Conservation (phyloP, 2,888 invertebrate genomes). For the Macropis europaea region DNA sequence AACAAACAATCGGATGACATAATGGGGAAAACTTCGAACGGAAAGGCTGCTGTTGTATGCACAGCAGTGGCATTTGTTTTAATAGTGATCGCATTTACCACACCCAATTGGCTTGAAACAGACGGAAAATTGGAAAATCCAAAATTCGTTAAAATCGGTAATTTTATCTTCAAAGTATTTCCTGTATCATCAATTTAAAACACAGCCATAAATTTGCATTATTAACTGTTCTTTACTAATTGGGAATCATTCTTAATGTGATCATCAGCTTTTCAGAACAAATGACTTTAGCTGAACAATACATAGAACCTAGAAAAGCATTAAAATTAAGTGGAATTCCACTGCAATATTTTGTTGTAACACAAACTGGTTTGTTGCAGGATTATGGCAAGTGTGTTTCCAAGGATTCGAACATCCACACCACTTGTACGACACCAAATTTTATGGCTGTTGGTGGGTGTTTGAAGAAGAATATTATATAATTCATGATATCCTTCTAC, state of each 20-base stretch:
- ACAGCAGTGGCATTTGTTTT: slow-evolving; percentile 91
- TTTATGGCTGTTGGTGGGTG: slow-evolving; percentile 97
- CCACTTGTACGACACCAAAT: slow-evolving; percentile 90
- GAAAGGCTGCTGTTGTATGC: slow-evolving; percentile 90
- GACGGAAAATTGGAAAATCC: slow-evolving; percentile 90
- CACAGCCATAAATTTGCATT: not conserved
- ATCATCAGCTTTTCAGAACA: no score
- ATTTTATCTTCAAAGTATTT: slow-evolving; percentile 77
- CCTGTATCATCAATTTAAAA: not conserved
- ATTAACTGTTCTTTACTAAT: not conserved
- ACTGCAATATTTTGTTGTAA: not conserved
- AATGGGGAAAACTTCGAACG: slow-evolving; percentile 86
- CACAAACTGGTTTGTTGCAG: slow-evolving; percentile 80
- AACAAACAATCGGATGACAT: not conserved
- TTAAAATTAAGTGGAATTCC: not conserved
- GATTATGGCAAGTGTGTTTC: slow-evolving; percentile 97
- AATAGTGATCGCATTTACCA: slow-evolving; percentile 93
- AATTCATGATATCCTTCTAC: slow-evolving; percentile 93
- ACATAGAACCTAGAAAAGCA: no score
- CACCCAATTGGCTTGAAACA: slow-evolving; percentile 97
- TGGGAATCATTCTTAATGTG: not conserved
- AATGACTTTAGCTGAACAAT: no score
- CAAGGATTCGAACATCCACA: slow-evolving; percentile 92
- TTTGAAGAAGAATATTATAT: slow-evolving; percentile 98
- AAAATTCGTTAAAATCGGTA: slow-evolving; percentile 91